Evolutionary conservation across 2,888 invertebrate species (phyloP).

Genomic region (Zele albiditarsus): DNA sequence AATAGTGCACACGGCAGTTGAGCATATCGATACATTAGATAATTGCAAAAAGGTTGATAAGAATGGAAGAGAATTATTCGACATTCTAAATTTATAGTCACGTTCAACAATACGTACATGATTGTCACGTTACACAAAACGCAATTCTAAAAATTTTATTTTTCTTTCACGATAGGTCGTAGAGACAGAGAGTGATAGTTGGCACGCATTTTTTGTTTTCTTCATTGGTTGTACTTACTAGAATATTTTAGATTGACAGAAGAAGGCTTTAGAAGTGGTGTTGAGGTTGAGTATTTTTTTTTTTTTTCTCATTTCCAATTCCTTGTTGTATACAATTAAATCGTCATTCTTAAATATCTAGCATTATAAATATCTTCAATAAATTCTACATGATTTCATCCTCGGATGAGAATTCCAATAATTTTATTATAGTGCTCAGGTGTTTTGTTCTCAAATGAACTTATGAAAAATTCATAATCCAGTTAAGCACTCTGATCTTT

Average conservation of each 20-base stretch:
- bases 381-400: not conserved
- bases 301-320: constrained; percentile 8
- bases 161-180: not conserved
- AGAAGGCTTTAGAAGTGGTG: not conserved
- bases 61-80: not conserved
- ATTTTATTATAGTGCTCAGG: not conserved
- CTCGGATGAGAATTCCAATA: not conserved
- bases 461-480: not conserved
- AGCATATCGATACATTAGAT: constrained; percentile 3
- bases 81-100: not conserved
- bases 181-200: not conserved
- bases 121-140: constrained; percentile 67
- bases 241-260: not conserved
- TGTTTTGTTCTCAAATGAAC: not conserved
- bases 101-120: constrained; percentile 42
- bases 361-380: not conserved
- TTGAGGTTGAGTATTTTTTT: not conserved
- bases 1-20: constrained; percentile 13
- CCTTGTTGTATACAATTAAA: not conserved
- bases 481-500: not conserved
- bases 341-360: not conserved
- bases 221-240: not conserved
- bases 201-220: not conserved
- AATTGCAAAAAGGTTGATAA: not conserved
- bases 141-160: constrained; percentile 57